phyloP scores from a whole-genome alignment of 2,113 vertebrate genomes.

The Phyllopteryx taeniolatus region DNA sequence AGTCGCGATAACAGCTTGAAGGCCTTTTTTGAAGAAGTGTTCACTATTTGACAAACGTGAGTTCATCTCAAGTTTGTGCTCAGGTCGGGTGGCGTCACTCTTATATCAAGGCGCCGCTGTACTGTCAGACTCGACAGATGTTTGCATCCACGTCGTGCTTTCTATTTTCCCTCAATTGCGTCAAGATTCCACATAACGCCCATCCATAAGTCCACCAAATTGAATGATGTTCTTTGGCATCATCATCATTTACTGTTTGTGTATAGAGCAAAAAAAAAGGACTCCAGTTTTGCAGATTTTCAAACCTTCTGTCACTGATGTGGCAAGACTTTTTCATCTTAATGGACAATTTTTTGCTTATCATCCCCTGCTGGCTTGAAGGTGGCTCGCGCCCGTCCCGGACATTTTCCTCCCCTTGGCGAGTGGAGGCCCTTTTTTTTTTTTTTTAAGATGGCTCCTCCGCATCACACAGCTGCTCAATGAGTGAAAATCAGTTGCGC shows the following conservation, averaged over 20 bases:
- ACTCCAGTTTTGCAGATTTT: not conserved
- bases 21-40: too few relatives aligned
- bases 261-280: not conserved
- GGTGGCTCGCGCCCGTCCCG: slow-evolving; percentile 8
- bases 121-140: not conserved
- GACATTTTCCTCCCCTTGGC: not conserved
- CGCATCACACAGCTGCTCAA: slow-evolving; percentile 55
- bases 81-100: too few relatives aligned
- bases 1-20: too few relatives aligned
- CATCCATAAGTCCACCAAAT: not conserved
- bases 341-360: slow-evolving; percentile 26
- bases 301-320: slow-evolving; percentile 2
- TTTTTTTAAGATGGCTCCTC: slow-evolving; percentile 29
- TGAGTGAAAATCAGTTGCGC: slow-evolving; percentile 54
- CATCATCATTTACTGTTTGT: not conserved
- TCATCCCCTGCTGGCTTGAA: slow-evolving; percentile 41
- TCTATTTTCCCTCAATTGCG: not conserved
- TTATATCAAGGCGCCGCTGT: too few relatives aligned
- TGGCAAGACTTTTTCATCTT: slow-evolving; percentile 23
- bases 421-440: slow-evolving; percentile 6
- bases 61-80: too few relatives aligned
- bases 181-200: not conserved
- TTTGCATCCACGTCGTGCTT: not conserved
- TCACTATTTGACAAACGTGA: too few relatives aligned
- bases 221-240: not conserved